Percentiles rank a stretch among this genome's conserved stretches.
phyloP scores from a whole-genome alignment of 2,113 vertebrate genomes.

The Aplodontia rufa region DNA sequence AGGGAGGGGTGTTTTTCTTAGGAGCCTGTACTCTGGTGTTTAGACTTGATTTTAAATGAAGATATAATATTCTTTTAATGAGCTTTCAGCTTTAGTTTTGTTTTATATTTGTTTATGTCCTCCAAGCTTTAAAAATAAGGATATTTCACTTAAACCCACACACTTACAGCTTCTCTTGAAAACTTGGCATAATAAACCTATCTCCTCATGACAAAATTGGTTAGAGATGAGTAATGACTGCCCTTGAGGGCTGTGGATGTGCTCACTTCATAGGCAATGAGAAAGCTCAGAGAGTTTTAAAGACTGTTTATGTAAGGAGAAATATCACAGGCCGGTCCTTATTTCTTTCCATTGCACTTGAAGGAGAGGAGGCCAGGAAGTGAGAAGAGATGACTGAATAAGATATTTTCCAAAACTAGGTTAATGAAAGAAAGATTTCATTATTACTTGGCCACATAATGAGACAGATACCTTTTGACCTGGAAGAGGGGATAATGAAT shows the following conservation, averaged over 20 bases:
- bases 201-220: not conserved
- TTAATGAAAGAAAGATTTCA: not conserved
- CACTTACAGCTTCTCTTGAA: not conserved
- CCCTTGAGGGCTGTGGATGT: no score
- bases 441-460: not conserved
- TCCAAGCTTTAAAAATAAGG: not conserved
- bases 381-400: not conserved
- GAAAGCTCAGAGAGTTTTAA: not conserved
- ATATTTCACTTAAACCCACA: not conserved
- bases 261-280: not conserved
- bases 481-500: not conserved
- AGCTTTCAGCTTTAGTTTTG: conserved; percentile 6
- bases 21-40: not conserved
- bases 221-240: not conserved
- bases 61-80: not conserved
- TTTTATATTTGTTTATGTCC: not conserved
- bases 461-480: not conserved
- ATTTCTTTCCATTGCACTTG: not conserved
- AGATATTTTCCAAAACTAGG: not conserved
- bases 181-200: not conserved
- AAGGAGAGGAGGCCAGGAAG: not conserved
- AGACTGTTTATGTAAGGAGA: not conserved
- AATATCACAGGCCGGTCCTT: not conserved
- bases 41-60: not conserved
- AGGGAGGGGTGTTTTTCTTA: not conserved